Evolutionary conservation across 1,140 invertebrate species (phyloP).

Genomic region (Aporrectodea caliginosa): DNA sequence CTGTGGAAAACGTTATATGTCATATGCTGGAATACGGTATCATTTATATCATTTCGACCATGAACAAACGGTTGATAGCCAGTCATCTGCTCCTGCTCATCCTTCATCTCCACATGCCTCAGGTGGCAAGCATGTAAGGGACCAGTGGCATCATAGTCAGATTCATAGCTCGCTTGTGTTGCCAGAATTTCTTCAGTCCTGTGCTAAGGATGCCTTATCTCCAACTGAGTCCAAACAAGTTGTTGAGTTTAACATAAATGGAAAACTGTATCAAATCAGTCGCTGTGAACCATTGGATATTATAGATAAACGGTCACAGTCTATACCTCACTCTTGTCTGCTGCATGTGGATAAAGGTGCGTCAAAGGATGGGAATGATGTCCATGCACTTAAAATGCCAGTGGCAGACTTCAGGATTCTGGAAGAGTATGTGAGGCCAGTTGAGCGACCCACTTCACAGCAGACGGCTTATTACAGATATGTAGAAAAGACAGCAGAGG

Average conservation of each 20-base stretch:
- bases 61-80: constrained; percentile 22
- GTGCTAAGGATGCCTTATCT: no score
- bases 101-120: constrained; percentile 30
- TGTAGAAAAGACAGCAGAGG: constrained; percentile 90
- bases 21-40: constrained; percentile 76
- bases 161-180: no score
- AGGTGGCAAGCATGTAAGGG: constrained; percentile 8
- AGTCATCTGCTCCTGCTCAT: constrained; percentile 23
- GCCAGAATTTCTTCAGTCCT: no score
- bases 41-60: constrained; percentile 80
- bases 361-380: background rate
- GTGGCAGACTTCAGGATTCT: constrained; percentile 77
- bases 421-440: constrained; percentile 68
- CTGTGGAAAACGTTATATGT: constrained; percentile 80
- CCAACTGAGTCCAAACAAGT: constrained; percentile 72
- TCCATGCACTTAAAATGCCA: constrained; percentile 62
- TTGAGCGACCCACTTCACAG: constrained; percentile 69
- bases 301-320: constrained; percentile 33
- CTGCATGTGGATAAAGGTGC: constrained; percentile 40
- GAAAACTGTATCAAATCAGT: constrained; percentile 60
- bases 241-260: constrained; percentile 77
- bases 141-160: constrained; percentile 42
- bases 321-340: background rate
- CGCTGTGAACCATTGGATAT: constrained; percentile 58
- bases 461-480: constrained; percentile 78